These are phyloP conservation scores for Pseudoips prasinana DNA, from an alignment of 2,888 invertebrate genomes.

Conservation along the genomic window DNA sequence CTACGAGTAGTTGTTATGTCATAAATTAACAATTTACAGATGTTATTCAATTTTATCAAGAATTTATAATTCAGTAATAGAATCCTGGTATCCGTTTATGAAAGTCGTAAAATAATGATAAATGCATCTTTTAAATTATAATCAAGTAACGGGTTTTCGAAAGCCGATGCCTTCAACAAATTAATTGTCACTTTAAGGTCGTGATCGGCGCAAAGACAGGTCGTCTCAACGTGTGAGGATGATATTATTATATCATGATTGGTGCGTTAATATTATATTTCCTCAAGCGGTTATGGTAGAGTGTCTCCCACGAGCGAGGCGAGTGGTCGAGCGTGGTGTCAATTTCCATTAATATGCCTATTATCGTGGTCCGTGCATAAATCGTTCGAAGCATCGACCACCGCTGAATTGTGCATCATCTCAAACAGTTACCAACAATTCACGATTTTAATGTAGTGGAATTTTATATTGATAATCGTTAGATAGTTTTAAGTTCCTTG, in stretches of 20 bases:
- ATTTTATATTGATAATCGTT: too few species aligned
- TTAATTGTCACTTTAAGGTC: conserved; percentile 54
- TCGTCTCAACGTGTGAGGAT: conserved; percentile 61
- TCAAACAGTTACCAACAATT: conserved; percentile 9
- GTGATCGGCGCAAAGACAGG: conserved; percentile 50
- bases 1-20: background rate
- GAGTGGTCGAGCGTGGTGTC: conserved; percentile 59
- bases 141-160: conserved; percentile 36
- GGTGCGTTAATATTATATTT: conserved; percentile 73
- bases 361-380: conserved; percentile 67
- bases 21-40: background rate
- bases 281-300: conserved; percentile 59
- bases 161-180: conserved; percentile 46
- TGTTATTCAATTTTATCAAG: background rate
- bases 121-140: conserved; percentile 36
- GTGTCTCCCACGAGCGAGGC: conserved; percentile 49
- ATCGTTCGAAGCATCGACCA: conserved; percentile 63
- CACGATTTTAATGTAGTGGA: too few species aligned
- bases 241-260: conserved; percentile 70
- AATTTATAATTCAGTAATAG: conserved; percentile 10
- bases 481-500: too few species aligned
- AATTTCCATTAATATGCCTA: conserved; percentile 75
- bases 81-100: conserved; percentile 2
- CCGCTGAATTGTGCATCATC: conserved; percentile 36
- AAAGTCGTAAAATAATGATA: conserved; percentile 29